Evolutionary conservation across 2,888 invertebrate species (phyloP).

Genomic region (Diaprepes abbreviatus): DNA sequence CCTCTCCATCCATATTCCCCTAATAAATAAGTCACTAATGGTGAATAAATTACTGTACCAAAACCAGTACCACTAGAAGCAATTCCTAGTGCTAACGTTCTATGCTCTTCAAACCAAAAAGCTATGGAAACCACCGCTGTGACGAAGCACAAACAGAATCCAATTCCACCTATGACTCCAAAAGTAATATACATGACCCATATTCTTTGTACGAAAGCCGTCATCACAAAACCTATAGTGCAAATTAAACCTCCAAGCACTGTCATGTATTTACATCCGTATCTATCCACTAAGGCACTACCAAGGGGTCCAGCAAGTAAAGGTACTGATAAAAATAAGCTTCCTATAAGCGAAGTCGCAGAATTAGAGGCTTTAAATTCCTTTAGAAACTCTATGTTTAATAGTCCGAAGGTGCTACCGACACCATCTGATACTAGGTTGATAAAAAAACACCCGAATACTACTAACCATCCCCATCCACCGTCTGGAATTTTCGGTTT

Average conservation of each 20-base stretch:
- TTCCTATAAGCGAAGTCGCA: slow-evolving; percentile 76
- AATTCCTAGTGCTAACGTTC: slow-evolving; percentile 88
- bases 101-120: slow-evolving; percentile 91
- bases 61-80: slow-evolving; percentile 92
- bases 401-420: slow-evolving; percentile 93
- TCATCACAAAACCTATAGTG: slow-evolving; percentile 81
- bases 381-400: slow-evolving; percentile 85
- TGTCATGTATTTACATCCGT: slow-evolving; percentile 72
- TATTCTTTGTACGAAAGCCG: slow-evolving; percentile 78
- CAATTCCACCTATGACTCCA: slow-evolving; percentile 87
- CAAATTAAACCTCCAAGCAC: slow-evolving; percentile 79
- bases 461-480: slow-evolving; percentile 93
- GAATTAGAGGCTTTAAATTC: slow-evolving; percentile 66
- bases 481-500: slow-evolving; percentile 81
- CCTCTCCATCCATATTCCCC: slow-evolving; percentile 88
- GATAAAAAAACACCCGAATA: slow-evolving; percentile 85
- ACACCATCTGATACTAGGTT: slow-evolving; percentile 94
- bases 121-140: slow-evolving; percentile 93
- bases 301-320: slow-evolving; percentile 81
- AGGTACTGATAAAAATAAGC: slow-evolving; percentile 72
- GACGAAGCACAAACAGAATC: slow-evolving; percentile 89
- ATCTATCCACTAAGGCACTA: slow-evolving; percentile 87
- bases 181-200: slow-evolving; percentile 88
- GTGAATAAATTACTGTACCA: slow-evolving; percentile 90
- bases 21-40: slow-evolving; percentile 84